Conservation (phyloP, 2,797 vertebrate species). For the Chiloscyllium punctatum region DNA sequence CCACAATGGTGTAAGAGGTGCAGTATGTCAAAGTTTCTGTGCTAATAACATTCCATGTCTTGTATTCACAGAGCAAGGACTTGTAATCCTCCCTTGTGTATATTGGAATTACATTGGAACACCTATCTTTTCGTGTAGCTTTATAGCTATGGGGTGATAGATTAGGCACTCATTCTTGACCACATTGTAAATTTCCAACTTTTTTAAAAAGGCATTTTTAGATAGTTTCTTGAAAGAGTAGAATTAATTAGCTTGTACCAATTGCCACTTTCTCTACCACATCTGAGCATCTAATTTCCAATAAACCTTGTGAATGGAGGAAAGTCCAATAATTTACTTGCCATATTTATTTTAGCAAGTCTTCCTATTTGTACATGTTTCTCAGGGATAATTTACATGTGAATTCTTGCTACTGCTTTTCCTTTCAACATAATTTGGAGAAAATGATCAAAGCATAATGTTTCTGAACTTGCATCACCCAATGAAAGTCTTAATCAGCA, state of each 20-base stretch:
- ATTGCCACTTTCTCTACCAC: background rate
- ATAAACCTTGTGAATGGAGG: background rate
- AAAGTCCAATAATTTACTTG: too few species aligned
- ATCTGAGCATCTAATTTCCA: background rate
- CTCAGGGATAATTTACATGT: background rate
- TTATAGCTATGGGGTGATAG: background rate
- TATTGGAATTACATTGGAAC: background rate
- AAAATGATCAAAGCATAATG: background rate
- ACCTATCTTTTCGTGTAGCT: background rate
- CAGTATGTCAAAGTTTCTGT: background rate
- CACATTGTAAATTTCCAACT: background rate
- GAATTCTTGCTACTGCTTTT: background rate
- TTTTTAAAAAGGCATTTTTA: background rate
- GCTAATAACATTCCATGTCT: background rate
- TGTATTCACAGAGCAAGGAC: background rate
- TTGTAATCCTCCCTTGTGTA: background rate
- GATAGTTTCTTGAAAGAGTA: background rate
- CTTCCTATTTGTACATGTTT: background rate
- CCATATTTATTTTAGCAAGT: background rate
- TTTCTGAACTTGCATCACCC: background rate
- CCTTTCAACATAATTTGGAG: background rate
- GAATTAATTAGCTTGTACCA: background rate
- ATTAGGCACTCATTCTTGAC: background rate
- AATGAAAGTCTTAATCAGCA: conserved; percentile 10
- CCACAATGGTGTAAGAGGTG: too few species aligned